Percentiles rank a stretch among this genome's conserved stretches.
These are phyloP conservation scores for Stenopsyche tienmushanensis DNA, from an alignment of 1,140 invertebrate genomes.

Conservation along the genomic window DNA sequence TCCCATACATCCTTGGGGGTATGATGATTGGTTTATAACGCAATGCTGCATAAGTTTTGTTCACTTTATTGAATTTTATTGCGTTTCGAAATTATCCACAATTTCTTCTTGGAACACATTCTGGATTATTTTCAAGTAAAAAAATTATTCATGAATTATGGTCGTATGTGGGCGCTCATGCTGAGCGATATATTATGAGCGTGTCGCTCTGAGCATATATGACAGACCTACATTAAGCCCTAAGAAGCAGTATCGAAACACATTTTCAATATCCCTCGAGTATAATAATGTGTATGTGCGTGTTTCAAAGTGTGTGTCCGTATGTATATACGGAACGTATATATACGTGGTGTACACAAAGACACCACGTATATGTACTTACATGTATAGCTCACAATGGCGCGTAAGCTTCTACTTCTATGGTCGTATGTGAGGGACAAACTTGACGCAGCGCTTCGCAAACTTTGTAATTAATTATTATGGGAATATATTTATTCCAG, in stretches of 20 bases:
- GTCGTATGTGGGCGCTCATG: too few relatives aligned
- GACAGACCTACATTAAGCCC: background rate
- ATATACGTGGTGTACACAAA: background rate
- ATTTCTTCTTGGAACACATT: too few relatives aligned
- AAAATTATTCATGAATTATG: too few relatives aligned
- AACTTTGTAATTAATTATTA: too few relatives aligned
- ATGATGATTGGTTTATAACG: too few relatives aligned
- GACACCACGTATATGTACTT: background rate
- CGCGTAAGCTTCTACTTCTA: background rate
- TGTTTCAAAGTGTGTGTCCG: background rate
- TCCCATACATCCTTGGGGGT: too few relatives aligned
- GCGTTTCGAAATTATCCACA: too few relatives aligned
- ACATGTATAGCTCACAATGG: background rate
- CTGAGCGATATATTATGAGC: background rate
- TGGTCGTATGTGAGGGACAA: slow-evolving; percentile 1
- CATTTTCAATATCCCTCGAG: slow-evolving; percentile 20
- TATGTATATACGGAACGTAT: background rate
- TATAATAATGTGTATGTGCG: background rate
- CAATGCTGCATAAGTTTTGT: too few relatives aligned
- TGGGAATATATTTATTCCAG: too few relatives aligned
- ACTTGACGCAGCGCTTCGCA: background rate
- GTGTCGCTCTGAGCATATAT: background rate
- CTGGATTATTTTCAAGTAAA: too few relatives aligned
- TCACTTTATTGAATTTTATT: too few relatives aligned
- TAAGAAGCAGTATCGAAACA: slow-evolving; percentile 20